Base-by-base conservation (phyloP, 1,140 invertebrate genomes). In the Teleopsis dalmanni region DNA sequence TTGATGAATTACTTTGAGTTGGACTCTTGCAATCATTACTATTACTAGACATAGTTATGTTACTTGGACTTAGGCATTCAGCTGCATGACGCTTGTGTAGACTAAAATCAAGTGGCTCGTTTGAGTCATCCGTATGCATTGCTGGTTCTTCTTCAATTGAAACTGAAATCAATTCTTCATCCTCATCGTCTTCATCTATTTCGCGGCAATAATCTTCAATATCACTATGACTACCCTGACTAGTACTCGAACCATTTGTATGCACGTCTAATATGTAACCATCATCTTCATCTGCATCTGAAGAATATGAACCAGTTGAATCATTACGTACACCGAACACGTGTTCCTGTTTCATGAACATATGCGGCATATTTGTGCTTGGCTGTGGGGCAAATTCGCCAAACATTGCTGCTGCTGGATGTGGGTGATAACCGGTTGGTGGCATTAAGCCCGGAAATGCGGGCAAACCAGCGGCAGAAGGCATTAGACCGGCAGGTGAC, bases 401-500 rank as follows among this genome's bases (percentile, higher is more conserved):
- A 45, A 53, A 29, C 59, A 41, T 53, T 47, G 14, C 57, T 34
- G 47, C 4, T 34, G 57, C 8, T 43, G 18, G 52, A 43, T 27
- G 57, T 38, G 13, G 50, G 52, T 18, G 49, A 52, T 7, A 58
- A 43, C 5, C 36, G 35, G 80, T 70, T 41, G 81, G 76, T 48
- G 76, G 70, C 64, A 78, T 60, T 53, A 73, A 34, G 48, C 74
- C 54, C 3, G 61, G 62, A 33, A 77, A 54, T 73, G 79, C 46
- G 75, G 81, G 49, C 57, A n/a, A 46, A 56, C 70, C 48, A 41
- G 51, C 74, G 65, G 22, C 48, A 35, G 23, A 48, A 41, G 43
- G 51, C 43, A 49, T 27, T n/a, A 52, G 26, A 33, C 48, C 50
- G 26, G 55, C 76, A 52, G 62, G 51, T 9, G 56, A 49, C 62